A percentile compares a stretch with the other conserved stretches of the same genome.
These are phyloP conservation scores for Crossoptilon crossoptilon DNA, from an alignment of 2,797 vertebrate species.

Conservation along the genomic window DNA sequence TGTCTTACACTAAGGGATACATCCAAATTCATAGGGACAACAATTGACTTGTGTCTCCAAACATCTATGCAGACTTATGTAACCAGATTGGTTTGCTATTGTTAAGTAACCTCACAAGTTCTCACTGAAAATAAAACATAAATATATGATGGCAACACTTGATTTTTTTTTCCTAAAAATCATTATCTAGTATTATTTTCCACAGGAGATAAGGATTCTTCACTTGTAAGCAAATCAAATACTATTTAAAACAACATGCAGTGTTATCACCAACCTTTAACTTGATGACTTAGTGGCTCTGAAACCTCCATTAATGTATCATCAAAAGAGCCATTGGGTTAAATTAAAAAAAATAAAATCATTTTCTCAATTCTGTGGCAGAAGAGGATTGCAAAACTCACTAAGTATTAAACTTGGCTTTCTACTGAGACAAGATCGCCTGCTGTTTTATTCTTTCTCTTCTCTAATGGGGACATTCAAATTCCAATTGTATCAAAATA, in stretches of 20 bases:
- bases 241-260: neutral
- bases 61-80: neutral
- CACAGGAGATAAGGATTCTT: neutral
- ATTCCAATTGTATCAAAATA: neutral
- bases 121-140: neutral
- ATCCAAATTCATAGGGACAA: fast-evolving
- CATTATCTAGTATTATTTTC: neutral
- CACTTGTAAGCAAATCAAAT: neutral
- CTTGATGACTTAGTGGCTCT: neutral
- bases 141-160: neutral
- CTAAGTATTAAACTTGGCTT: neutral
- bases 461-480: neutral
- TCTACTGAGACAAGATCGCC: neutral
- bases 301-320: neutral
- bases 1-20: neutral
- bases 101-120: neutral
- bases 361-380: neutral
- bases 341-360: neutral
- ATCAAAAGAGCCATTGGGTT: neutral
- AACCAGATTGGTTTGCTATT: too few relatives aligned
- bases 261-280: neutral
- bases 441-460: neutral
- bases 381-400: neutral
- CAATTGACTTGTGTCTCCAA: fast-evolving
- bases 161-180: fast-evolving